Evolutionary conservation across 1,140 invertebrate genomes (phyloP).

Genomic region (Microvelia longipes): DNA sequence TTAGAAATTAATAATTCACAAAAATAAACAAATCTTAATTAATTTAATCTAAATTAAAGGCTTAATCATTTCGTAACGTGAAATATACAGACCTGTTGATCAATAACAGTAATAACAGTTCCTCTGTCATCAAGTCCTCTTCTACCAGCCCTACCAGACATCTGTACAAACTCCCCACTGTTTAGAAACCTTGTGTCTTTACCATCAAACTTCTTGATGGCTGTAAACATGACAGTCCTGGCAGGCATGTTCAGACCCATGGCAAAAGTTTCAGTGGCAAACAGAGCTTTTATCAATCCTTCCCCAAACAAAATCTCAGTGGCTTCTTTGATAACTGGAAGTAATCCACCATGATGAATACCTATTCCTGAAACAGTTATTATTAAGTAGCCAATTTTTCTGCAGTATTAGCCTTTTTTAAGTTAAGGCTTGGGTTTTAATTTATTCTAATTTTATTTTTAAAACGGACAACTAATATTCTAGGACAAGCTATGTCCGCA

Average conservation of each 20-base stretch:
- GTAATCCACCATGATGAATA: conserved; percentile 91
- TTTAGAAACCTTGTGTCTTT: conserved; percentile 83
- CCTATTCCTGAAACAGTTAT: conserved; percentile 54
- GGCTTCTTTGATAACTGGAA: conserved; percentile 97
- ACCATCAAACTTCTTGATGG: conserved; percentile 94
- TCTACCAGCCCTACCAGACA: conserved; percentile 94
- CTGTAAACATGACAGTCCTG: conserved; percentile 92
- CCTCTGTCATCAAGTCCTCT: conserved; percentile 95
- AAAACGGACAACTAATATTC: too few relatives aligned
- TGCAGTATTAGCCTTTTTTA: too few relatives aligned
- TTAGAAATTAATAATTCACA: too few relatives aligned
- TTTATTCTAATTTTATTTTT: too few relatives aligned
- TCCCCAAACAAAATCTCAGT: conserved; percentile 97
- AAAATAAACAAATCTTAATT: too few relatives aligned
- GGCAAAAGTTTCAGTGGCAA: conserved; percentile 98
- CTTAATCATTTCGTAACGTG: too few relatives aligned
- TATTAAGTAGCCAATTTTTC: too few relatives aligned
- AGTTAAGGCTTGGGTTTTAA: too few relatives aligned
- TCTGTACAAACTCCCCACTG: conserved; percentile 99
- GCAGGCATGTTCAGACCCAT: conserved; percentile 99
- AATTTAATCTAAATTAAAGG: too few relatives aligned
- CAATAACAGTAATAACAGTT: conserved; percentile 96
- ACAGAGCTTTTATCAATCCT: conserved; percentile 90
- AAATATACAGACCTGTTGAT: conserved; percentile 62
- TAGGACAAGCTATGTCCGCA: too few relatives aligned